Percentiles rank a stretch among this genome's conserved stretches.
phyloP scores from a whole-genome alignment of 1,140 invertebrate genomes.

The Drosophila nannoptera region DNA sequence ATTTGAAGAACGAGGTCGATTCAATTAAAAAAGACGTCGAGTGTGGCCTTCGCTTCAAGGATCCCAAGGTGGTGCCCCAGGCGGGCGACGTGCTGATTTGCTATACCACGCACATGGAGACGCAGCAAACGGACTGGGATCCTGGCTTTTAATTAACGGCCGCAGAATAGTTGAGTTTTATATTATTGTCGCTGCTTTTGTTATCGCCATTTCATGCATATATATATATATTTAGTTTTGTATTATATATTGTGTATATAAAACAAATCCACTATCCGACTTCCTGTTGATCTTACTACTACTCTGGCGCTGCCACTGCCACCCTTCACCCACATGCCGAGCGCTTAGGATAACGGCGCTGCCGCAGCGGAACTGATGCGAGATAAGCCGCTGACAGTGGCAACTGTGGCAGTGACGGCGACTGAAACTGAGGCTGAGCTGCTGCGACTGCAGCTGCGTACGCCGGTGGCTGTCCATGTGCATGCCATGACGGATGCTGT shows the following conservation, averaged over 20 bases:
- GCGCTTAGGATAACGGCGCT: conserved; percentile 65
- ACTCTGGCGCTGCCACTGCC: conserved; percentile 34
- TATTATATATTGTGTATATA: conserved; percentile 70
- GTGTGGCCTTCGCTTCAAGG: conserved; percentile 90
- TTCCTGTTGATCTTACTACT: conserved; percentile 66
- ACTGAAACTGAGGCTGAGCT: conserved; percentile 24
- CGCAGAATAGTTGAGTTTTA: neutral
- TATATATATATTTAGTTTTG: conserved; percentile 61
- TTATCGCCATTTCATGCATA: conserved; percentile 44
- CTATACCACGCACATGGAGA: conserved; percentile 84
- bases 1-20: conserved; percentile 93
- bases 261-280: conserved; percentile 66
- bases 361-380: conserved; percentile 55
- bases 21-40: conserved; percentile 90
- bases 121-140: conserved; percentile 88
- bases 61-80: conserved; percentile 83
- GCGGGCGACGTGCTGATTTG: conserved; percentile 90
- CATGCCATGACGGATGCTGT: conserved; percentile 62
- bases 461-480: conserved; percentile 55
- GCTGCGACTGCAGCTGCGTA: conserved; percentile 27
- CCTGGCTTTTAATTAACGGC: conserved; percentile 85
- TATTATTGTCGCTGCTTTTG: conserved; percentile 31
- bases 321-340: conserved; percentile 76
- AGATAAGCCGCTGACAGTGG: conserved; percentile 48
- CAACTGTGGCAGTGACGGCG: conserved; percentile 6